These are phyloP conservation scores for Micrasema longulum DNA, from an alignment of 1,140 invertebrate genomes.

Conservation along the genomic window DNA sequence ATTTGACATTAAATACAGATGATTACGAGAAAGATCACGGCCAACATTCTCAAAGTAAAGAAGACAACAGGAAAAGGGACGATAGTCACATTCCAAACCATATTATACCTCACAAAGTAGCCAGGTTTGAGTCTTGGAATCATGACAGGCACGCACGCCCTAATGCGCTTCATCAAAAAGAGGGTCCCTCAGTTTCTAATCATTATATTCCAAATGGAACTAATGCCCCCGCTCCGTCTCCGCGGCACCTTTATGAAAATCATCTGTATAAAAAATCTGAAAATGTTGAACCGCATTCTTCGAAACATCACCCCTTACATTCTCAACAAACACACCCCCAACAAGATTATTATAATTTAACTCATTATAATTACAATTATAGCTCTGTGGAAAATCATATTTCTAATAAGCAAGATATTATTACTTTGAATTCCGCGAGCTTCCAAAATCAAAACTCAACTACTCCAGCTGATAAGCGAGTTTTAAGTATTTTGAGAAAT, in stretches of 20 bases:
- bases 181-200: conserved; percentile 14
- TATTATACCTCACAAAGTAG: conserved; percentile 64
- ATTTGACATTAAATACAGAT: conserved; percentile 61
- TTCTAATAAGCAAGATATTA: conserved; percentile 34
- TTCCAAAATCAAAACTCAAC: conserved; percentile 52
- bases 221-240: conserved; percentile 5
- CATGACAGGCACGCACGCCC: conserved; percentile 57
- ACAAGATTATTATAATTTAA: conserved; percentile 51
- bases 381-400: conserved; percentile 14
- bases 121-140: conserved; percentile 65
- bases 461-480: conserved; percentile 73
- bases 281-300: conserved; percentile 47
- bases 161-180: conserved; percentile 31
- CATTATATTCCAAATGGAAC: conserved; percentile 48
- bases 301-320: conserved; percentile 53
- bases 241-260: conserved; percentile 38
- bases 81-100: conserved; percentile 61
- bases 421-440: conserved; percentile 16
- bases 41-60: conserved; percentile 61
- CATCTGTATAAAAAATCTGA: conserved; percentile 49
- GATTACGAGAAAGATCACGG: conserved; percentile 60
- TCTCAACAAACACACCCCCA: conserved; percentile 51
- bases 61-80: conserved; percentile 60
- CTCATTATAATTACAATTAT: conserved; percentile 50
- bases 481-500: conserved; percentile 75